phyloP scores from a whole-genome alignment of 2,113 vertebrate species.

The Tichodroma muraria region DNA sequence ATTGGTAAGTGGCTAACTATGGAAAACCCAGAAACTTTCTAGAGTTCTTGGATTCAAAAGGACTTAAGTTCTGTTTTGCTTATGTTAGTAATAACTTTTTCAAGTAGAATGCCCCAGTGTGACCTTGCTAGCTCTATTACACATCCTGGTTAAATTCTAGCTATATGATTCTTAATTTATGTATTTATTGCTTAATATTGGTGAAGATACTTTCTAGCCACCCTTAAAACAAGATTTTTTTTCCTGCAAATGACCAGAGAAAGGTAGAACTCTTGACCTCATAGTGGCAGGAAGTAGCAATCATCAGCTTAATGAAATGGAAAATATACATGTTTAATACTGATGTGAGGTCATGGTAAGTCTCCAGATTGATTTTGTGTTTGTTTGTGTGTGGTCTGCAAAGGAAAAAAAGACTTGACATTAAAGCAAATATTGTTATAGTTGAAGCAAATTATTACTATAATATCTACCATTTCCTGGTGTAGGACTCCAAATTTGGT shows the following conservation, averaged over 20 bases:
- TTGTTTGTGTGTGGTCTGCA: background rate
- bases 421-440: constrained; percentile 15
- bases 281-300: background rate
- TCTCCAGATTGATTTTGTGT: background rate
- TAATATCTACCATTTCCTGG: constrained; percentile 13
- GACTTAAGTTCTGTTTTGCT: constrained; percentile 35
- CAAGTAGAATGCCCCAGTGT: background rate
- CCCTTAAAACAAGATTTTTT: background rate
- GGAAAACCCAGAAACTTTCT: constrained; percentile 44
- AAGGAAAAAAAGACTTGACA: background rate
- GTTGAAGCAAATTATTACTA: background rate
- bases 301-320: background rate
- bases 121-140: background rate
- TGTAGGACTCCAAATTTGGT: background rate
- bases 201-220: background rate
- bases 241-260: background rate
- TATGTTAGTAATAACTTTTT: background rate
- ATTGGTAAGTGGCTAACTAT: constrained; percentile 56
- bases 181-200: background rate
- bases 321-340: background rate
- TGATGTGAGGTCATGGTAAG: background rate
- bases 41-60: constrained; percentile 66
- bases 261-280: background rate
- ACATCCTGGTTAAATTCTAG: background rate
- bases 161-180: background rate